A percentile compares a stretch with the other conserved stretches of the same genome.
Conservation (phyloP, 2,888 invertebrate genomes). For the Dinocampus coccinellae region DNA sequence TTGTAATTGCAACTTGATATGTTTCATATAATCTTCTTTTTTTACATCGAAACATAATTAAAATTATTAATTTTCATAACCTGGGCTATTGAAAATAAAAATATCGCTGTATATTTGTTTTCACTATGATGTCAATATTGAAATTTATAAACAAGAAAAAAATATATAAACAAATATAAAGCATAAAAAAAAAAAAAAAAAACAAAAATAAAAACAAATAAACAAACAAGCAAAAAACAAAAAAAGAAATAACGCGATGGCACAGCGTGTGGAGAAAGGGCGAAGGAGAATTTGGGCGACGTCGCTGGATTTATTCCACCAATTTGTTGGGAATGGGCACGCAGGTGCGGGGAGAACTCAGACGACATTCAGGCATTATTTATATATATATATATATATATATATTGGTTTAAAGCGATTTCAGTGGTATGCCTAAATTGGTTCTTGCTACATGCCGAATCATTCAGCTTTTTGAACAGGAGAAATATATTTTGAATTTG, state of each 20-base stretch:
- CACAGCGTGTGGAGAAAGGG: constrained; percentile 16
- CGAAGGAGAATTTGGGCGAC: constrained; percentile 32
- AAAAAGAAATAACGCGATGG: constrained; percentile 12
- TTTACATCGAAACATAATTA: constrained; percentile 34
- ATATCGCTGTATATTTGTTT: too few relatives aligned
- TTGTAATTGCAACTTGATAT: constrained; percentile 75
- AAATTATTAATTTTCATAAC: background rate
- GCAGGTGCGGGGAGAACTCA: constrained; percentile 40
- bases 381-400: constrained; percentile 44
- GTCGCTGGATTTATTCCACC: constrained; percentile 54
- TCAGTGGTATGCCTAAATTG: constrained; percentile 62
- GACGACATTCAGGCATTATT: constrained; percentile 36
- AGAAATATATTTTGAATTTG: constrained; percentile 20
- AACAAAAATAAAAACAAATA: too few relatives aligned
- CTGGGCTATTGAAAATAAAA: too few relatives aligned
- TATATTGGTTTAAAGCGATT: constrained; percentile 51
- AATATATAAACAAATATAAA: too few relatives aligned
- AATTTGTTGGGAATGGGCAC: constrained; percentile 55
- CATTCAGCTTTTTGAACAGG: constrained; percentile 40
- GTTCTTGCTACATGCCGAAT: constrained; percentile 54
- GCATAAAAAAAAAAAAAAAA: constrained; percentile 27
- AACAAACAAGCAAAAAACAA: too few relatives aligned
- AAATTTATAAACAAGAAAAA: background rate
- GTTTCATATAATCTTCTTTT: constrained; percentile 41
- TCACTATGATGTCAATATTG: too few relatives aligned